Conservation (phyloP, 1,140 invertebrate genomes). For the Heliconius melpomene region DNA sequence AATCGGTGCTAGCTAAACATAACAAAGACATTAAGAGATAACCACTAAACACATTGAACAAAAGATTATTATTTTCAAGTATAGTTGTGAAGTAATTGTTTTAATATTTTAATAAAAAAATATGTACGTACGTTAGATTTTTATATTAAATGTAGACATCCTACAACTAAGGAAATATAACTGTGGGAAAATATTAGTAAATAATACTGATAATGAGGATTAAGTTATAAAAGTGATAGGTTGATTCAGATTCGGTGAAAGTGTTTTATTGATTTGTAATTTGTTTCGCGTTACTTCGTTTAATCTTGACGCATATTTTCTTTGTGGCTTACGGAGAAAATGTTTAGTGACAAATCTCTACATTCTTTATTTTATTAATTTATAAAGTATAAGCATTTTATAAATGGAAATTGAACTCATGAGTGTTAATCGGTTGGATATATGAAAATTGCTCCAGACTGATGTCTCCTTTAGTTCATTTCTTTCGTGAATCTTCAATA, state of each 20-base stretch:
- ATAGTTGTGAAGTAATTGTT: no score
- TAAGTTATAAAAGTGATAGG: slow-evolving; percentile 60
- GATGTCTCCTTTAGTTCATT: not conserved
- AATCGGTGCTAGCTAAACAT: no score
- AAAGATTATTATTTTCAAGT: no score
- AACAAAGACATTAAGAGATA: no score
- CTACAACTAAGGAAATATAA: slow-evolving; percentile 8
- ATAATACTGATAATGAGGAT: slow-evolving; percentile 2
- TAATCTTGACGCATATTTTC: not conserved
- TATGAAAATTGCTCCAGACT: not conserved
- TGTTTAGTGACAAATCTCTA: not conserved
- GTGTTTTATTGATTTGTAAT: not conserved
- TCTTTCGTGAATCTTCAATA: not conserved
- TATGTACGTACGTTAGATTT: not conserved
- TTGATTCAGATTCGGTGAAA: slow-evolving; percentile 38
- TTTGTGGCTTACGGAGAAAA: not conserved
- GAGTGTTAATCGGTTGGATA: not conserved
- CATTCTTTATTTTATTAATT: not conserved
- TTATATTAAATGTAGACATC: not conserved
- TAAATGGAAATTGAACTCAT: not conserved
- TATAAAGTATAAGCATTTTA: not conserved
- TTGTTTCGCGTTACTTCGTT: not conserved
- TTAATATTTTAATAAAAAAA: no score
- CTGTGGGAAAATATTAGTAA: slow-evolving; percentile 21
- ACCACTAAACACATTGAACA: no score